Evolutionary conservation across 1,140 invertebrate genomes (phyloP).

Genomic region (Gonatopus flavifemur): DNA sequence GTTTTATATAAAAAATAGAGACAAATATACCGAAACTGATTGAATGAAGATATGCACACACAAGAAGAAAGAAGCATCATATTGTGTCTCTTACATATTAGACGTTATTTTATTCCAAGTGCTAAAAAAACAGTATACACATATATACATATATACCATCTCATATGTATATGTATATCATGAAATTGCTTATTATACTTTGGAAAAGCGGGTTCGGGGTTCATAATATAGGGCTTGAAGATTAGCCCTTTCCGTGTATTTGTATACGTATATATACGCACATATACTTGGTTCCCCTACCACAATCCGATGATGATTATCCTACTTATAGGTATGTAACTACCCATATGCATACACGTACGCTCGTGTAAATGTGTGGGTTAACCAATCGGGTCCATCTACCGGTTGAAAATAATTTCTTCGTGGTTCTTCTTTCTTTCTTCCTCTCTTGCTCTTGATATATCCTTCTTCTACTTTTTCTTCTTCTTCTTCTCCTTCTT

Average conservation of each 20-base stretch:
- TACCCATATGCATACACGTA: constrained; percentile 42
- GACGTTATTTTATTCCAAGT: no score
- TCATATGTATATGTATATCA: no score
- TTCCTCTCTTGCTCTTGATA: not conserved
- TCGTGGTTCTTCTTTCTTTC: constrained; percentile 29
- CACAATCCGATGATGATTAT: constrained; percentile 45
- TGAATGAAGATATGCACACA: no score
- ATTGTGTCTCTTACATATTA: no score
- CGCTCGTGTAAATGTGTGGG: no score
- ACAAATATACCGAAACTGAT: no score
- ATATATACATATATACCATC: no score
- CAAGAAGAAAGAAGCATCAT: no score
- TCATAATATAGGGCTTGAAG: constrained; percentile 50
- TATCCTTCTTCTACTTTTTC: not conserved
- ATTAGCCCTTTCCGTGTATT: constrained; percentile 52
- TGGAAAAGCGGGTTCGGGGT: constrained; percentile 55
- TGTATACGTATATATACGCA: constrained; percentile 45
- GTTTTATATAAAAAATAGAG: no score
- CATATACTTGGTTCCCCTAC: not conserved
- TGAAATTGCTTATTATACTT: constrained; percentile 58
- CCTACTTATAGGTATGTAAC: constrained; percentile 52
- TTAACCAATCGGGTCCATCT: constrained; percentile 42
- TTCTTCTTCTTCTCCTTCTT: not conserved
- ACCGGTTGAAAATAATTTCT: constrained; percentile 51
- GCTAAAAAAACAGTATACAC: no score